Base-by-base conservation (phyloP, 2,113 vertebrate genomes). In the Cryptomyrus ogoouensis region DNA sequence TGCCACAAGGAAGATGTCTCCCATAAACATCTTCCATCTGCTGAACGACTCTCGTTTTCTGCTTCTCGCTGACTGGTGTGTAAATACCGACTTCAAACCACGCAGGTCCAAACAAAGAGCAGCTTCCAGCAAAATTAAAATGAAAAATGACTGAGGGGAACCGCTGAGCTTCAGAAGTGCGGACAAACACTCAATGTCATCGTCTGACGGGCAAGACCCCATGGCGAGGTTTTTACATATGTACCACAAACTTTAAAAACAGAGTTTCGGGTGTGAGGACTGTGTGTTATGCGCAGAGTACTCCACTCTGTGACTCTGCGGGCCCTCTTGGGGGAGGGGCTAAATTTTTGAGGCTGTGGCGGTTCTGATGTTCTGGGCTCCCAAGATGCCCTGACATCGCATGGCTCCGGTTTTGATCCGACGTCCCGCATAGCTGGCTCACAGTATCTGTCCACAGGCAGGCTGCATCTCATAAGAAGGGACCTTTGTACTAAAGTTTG, bases 161-260 rank as follows among this genome's bases (percentile, higher is more conserved):
- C 44, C 39, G 13, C 89, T 58, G 24, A n/a, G 83, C 46, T 44
- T 91, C 90, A 89, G 90, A 91, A 90, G 58, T 66, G 42, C 85
- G 66, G 49, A 87, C 42, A 88, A 89, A 66, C 74, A 56, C 84
- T 62, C 52, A 50, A n/a, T 53, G n/a, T 87, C 91, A 92, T 91
- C 88, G 46, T 19, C 90, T 87, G 47, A 13, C 46, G 58, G 88
- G 89, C 58, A 80, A 24, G 49, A 9, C 52, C 62, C 46, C 77
- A 10, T 3, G 7, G 39, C 2, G 15, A 42, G 5, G 1, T 50
- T 39, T 85, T 31, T 39, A 87, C 88, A 77, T 83, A 89, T 91
- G 90, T 87, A 62, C 85, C 19, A 39, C 49, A 19, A 56, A n/a
- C n/a, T n/a, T 53, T 7, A 53, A 52, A 83, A 80, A 12, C 9